Base-by-base conservation (phyloP, 1,140 invertebrate species). In the Drosophila eugracilis region DNA sequence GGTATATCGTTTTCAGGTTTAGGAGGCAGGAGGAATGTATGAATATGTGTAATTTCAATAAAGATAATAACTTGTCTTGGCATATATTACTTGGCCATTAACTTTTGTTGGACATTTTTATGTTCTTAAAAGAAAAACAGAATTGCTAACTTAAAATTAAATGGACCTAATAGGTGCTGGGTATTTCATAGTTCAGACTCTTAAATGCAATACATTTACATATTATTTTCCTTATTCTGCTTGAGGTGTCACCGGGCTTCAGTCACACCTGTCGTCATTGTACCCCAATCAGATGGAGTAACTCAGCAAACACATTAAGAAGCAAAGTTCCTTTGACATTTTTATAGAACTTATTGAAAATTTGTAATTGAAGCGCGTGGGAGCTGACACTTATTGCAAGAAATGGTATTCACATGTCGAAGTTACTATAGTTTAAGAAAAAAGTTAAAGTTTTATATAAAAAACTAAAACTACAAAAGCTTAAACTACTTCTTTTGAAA, bases 321-420 rank as follows among this genome's bases (percentile, higher is more conserved):
- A 62, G 17, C n/a, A 14, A 6, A 39, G 22, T 5, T n/a, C 34
- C 2, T 75, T 75, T 84, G 75, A 84, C 79, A 75, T 75, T 84
- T 66, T 53, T 65, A 63, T 75, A 59, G 48, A 55, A 34, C 62
- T 59, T 50, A 77, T 78, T 78, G 70, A 15, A 58, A 67, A 45
- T 28, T 54, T 65, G n/a, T 10, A 21, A 60, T 28, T 17, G 17
- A 39, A 39, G 22, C 24, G 24, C 21, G 22, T 60, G 32, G n/a
- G 37, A 47, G 21, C 39, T 75, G 79, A 78, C 79, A 71, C 49
- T 42, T 84, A 76, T 85, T 73, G 44, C 78, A 84, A 69, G 21
- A 17, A 14, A 34, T 19, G 9, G 19, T 15, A 0, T 55, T 45
- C 0, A 4, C 1, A n/a, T n/a, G n/a, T n/a, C n/a, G n/a, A n/a